These are phyloP conservation scores for Dendroctonus valens DNA, from an alignment of 1,140 invertebrate species.

Conservation along the genomic window DNA sequence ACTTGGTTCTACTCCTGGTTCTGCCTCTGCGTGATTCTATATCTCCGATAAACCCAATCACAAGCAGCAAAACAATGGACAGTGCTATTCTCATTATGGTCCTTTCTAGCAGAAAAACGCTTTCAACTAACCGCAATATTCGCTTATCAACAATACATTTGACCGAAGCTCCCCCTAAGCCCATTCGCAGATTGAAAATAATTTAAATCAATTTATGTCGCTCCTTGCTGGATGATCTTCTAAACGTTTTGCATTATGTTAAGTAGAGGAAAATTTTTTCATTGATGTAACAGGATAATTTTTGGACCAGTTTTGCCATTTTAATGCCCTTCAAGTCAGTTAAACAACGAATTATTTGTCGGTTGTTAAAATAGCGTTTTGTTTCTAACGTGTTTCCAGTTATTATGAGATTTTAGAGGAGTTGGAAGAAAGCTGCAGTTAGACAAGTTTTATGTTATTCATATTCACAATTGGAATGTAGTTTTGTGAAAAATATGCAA, in stretches of 20 bases:
- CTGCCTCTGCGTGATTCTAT: constrained; percentile 59
- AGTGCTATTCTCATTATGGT: constrained; percentile 33
- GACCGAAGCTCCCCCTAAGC: constrained; percentile 12
- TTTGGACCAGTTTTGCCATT: constrained; percentile 6
- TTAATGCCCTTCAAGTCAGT: not conserved
- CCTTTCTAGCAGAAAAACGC: constrained; percentile 17
- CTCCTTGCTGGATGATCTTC: constrained; percentile 7
- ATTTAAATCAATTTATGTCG: constrained; percentile 37
- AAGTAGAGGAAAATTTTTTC: constrained; percentile 18
- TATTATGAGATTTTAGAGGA: too few species aligned
- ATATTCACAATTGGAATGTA: too few species aligned
- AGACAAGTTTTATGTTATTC: too few species aligned
- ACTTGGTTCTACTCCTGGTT: constrained; percentile 66
- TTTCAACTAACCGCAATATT: constrained; percentile 23
- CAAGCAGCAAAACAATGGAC: constrained; percentile 33
- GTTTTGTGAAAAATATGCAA: too few species aligned
- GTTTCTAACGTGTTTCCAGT: too few species aligned
- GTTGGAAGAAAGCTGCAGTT: too few species aligned
- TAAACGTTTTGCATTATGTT: constrained; percentile 20
- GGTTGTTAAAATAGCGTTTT: too few species aligned
- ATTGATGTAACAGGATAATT: constrained; percentile 24
- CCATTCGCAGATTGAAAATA: constrained; percentile 34
- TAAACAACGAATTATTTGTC: too few species aligned
- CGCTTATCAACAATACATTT: constrained; percentile 17
- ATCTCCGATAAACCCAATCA: constrained; percentile 36